These are phyloP conservation scores for Fistularia commersonii DNA, from an alignment of 2,797 vertebrate genomes.

Conservation along the genomic window DNA sequence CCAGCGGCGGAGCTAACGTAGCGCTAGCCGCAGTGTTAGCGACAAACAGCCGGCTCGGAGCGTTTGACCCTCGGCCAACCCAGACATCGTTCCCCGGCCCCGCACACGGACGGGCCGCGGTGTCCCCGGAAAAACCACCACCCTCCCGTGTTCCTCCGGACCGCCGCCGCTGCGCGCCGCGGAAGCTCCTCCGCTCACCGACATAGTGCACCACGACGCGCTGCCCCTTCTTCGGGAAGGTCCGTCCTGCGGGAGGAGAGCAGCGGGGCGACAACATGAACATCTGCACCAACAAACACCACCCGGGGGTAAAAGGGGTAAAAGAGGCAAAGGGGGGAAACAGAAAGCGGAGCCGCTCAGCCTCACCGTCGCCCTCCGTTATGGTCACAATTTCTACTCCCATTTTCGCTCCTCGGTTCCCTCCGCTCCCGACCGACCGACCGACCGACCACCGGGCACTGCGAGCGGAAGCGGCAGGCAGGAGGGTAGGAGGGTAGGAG, in stretches of 20 bases:
- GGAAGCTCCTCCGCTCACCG: slow-evolving; percentile 77
- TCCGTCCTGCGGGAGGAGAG: slow-evolving; percentile 73
- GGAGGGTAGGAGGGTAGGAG: slow-evolving; percentile 18
- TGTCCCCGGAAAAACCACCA: too few relatives aligned
- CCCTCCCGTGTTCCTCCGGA: too few relatives aligned
- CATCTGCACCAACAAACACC: not conserved
- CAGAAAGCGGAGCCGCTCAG: not conserved
- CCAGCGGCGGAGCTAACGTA: not conserved
- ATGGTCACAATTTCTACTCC: slow-evolving; percentile 87
- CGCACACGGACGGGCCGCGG: too few relatives aligned
- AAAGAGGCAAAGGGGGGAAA: not conserved
- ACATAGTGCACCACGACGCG: slow-evolving; percentile 89
- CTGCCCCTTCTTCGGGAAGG: slow-evolving; percentile 89
- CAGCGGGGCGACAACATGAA: slow-evolving; percentile 2
- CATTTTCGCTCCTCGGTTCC: slow-evolving; percentile 70
- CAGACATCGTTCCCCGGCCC: too few relatives aligned
- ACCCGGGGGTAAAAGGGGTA: fast-evolving
- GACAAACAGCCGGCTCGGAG: not conserved
- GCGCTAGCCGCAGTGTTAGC: slow-evolving; percentile 35
- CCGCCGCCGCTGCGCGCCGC: too few relatives aligned
- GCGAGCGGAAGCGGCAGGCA: slow-evolving; percentile 45
- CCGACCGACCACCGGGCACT: slow-evolving; percentile 25
- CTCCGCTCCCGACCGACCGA: slow-evolving; percentile 1
- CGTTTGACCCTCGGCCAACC: too few relatives aligned
- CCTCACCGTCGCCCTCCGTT: slow-evolving; percentile 84